These are phyloP conservation scores for Drosophila gunungcola DNA, from an alignment of 1,140 invertebrate genomes.

Conservation along the genomic window DNA sequence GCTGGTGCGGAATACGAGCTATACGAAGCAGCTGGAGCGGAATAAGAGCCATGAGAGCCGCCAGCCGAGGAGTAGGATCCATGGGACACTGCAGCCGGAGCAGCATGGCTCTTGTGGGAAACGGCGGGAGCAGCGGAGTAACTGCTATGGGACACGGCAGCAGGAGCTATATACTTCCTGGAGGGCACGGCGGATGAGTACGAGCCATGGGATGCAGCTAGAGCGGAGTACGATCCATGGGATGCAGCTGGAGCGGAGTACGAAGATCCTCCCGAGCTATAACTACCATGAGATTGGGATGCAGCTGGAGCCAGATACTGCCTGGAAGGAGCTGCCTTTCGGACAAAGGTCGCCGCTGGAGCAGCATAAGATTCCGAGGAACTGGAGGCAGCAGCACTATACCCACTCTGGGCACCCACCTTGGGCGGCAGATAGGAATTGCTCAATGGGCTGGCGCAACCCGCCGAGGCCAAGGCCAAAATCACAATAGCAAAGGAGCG, in stretches of 20 bases:
- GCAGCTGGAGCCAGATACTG: conserved; percentile 52
- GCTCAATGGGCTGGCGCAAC: conserved; percentile 43
- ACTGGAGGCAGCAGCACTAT: conserved; percentile 42
- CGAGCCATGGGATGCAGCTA: neutral
- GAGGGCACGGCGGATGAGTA: conserved; percentile 26
- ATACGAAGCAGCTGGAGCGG: conserved; percentile 12
- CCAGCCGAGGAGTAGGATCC: conserved; percentile 22
- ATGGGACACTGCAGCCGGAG: conserved; percentile 28
- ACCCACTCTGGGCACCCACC: conserved; percentile 48
- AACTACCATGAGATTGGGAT: neutral
- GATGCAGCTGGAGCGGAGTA: conserved; percentile 13
- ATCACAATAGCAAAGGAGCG: conserved; percentile 38
- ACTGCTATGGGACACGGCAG: conserved; percentile 25
- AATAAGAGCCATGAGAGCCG: conserved; percentile 1
- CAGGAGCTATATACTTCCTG: conserved; percentile 45
- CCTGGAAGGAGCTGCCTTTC: conserved; percentile 32
- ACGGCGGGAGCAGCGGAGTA: conserved; percentile 28
- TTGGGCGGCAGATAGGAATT: conserved; percentile 61
- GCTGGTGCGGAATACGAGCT: conserved; percentile 17
- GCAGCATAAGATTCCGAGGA: conserved; percentile 29
- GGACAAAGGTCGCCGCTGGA: conserved; percentile 10
- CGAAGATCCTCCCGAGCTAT: neutral
- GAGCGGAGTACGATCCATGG: conserved; percentile 2
- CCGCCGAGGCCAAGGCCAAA: conserved; percentile 32
- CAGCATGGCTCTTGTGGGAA: conserved; percentile 21